Base-by-base conservation (phyloP, 2,113 vertebrate genomes). In the Oryzias woworae region DNA sequence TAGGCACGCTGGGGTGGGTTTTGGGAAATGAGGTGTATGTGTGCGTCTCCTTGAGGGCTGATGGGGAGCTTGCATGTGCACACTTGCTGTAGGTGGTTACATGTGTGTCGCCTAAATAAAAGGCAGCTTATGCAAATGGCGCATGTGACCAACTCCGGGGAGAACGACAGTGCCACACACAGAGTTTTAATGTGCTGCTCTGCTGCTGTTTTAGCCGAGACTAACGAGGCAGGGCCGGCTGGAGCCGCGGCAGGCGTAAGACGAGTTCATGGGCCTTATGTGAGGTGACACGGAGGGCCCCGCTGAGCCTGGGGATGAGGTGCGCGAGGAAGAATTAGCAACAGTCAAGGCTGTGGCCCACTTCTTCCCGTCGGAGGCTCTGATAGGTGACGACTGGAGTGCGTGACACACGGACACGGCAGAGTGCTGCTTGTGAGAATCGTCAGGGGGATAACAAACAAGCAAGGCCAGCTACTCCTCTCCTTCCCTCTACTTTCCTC, bases 91-190 rank as follows among this genome's bases (percentile, higher is more conserved):
- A 74, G 75, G 80, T 80, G 80, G 70, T 28, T 73, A 62, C 61
- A 62, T 62, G 47, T 44, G 51, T 58, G 71, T 49, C 43, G 24
- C 66, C 73, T 64, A 62, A 86, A 81, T 78, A 81, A 82, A 85
- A 83, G 71, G 59, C 71, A 57, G 65, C 63, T 86, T 81, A 88
- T 90, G 79, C 68, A 84, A 83, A 90, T 78, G 0, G 71, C 66
- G 70, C 4, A 60, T 76, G 80, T 66, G 86, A 74, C 82, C 77
- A 79, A 82, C 78, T 73, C 24, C 50, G 65, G 76, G 75, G 71
- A 83, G 36, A 36, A 36, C n/a, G 16, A 14, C 53, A n/a, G 55
- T 18, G 53, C 60, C 77, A 70, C 78, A 80, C 56, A 64, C 6
- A 12, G 74, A 58, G 78, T 66, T 69, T 77, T 56, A 70, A 75